Evolutionary conservation across 2,113 vertebrate genomes (phyloP).

Genomic region (Mormoops blainvillei): DNA sequence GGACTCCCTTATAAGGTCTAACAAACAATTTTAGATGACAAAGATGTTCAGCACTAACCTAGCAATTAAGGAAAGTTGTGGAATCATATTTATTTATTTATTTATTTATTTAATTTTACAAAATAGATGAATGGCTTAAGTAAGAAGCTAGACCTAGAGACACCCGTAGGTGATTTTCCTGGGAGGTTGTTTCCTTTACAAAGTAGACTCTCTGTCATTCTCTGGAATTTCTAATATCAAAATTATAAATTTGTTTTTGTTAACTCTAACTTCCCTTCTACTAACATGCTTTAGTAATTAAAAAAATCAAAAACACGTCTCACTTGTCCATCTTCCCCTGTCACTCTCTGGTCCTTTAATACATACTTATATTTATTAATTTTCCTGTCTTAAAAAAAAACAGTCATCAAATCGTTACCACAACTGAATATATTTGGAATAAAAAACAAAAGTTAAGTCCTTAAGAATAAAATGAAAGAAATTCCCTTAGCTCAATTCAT

Average conservation of each 20-base stretch:
- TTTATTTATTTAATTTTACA: background rate
- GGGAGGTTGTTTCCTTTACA: background rate
- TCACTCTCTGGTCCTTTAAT: background rate
- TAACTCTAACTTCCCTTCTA: background rate
- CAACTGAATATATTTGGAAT: background rate
- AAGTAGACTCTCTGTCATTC: background rate
- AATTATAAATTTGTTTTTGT: background rate
- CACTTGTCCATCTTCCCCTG: background rate
- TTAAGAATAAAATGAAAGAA: slow-evolving; percentile 2
- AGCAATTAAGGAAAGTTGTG: background rate
- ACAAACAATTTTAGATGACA: background rate
- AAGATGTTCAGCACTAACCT: background rate
- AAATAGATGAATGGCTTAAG: background rate
- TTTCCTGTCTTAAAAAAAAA: background rate
- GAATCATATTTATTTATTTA: background rate
- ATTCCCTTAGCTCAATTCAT: background rate
- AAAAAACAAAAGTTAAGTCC: background rate
- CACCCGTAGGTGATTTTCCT: background rate
- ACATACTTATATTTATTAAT: background rate
- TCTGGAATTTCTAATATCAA: background rate
- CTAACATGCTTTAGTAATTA: background rate
- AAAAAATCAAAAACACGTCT: background rate
- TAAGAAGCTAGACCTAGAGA: background rate
- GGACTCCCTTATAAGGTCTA: background rate
- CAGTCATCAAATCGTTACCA: background rate